phyloP scores from a whole-genome alignment of 2,113 vertebrate species.

The Pelecanoides urinatrix region DNA sequence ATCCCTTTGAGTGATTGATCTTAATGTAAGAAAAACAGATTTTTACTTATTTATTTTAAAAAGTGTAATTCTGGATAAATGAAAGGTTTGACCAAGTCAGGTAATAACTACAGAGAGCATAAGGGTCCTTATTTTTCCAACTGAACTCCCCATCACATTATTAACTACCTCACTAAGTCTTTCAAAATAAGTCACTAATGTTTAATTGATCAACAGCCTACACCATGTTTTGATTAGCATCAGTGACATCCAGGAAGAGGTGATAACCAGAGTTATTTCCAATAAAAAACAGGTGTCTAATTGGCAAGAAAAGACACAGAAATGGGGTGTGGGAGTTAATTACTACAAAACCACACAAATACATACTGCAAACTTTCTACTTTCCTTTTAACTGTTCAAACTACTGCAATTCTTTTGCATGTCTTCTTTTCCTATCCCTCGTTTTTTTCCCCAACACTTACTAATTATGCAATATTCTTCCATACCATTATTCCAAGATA shows the following conservation, averaged over 20 bases:
- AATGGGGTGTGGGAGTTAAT: background rate
- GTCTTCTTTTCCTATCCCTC: background rate
- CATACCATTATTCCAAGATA: background rate
- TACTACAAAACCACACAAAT: background rate
- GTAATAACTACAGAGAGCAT: background rate
- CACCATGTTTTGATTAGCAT: background rate
- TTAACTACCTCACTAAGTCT: background rate
- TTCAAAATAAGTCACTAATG: background rate
- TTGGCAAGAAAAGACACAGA: background rate
- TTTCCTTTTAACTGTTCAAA: background rate
- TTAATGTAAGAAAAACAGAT: background rate
- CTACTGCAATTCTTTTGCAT: background rate
- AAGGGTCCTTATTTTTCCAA: background rate
- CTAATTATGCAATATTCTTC: background rate
- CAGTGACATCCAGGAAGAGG: background rate
- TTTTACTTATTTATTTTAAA: background rate
- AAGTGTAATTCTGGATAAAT: background rate
- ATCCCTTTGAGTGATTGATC: background rate
- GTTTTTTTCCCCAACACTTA: background rate
- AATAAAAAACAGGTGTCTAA: background rate
- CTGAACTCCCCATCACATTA: background rate
- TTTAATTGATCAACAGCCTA: background rate
- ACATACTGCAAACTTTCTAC: background rate
- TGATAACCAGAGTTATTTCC: background rate
- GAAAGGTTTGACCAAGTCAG: background rate